Evolutionary conservation across 2,888 invertebrate genomes (phyloP), one percentile per base, ranked within the genome.

Genomic region (Campaea margaritaria): DNA sequence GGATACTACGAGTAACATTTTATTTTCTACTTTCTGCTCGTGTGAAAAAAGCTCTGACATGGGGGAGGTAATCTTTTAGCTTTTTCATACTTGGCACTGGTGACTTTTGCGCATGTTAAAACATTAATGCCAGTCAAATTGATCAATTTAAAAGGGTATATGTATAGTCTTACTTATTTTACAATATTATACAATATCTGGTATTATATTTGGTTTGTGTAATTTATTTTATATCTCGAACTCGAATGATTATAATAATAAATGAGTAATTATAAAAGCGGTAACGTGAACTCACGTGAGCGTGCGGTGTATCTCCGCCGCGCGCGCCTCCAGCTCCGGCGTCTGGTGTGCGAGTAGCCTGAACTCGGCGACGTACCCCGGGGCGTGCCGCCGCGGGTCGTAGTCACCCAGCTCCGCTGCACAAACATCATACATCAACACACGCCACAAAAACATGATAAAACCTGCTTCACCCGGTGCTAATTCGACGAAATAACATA

Each of bases 351-450:
- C 95, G 73, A 98, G 93, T 83, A 99, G 96, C 65, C 98, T 95
- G 89, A 99, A 99, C 93, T 99, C 99, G 11, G 98, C 97, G 67
- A 98, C 97, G 88, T 99, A 99, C 55, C 98, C 98, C 21, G 95
- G 94, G 34, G 96, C 95, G 85, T 99, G 98, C 58, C 97, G 93
- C 72, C 97, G 94, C 31, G 96, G 95, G 87, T 99, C 98, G 87
- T 96, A 98, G 93, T 99, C 99, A 0, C 99, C 99, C 64, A 99
- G 93, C 93, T 99, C 99, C 79, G 99, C 98, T 98, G 92, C 53
- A 70, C 61, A 76, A 72, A 69, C 51, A 65, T 34, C 46, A 44
- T 39, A 52, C 41, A 62, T 53, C 44, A 49, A 28, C 58, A 27
- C 46, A 59, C 47, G 15, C 43, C 38, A 61, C 50, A 62, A 62